These are phyloP conservation scores for Phyllotreta striolata DNA, from an alignment of 2,888 invertebrate species.

Conservation along the genomic window DNA sequence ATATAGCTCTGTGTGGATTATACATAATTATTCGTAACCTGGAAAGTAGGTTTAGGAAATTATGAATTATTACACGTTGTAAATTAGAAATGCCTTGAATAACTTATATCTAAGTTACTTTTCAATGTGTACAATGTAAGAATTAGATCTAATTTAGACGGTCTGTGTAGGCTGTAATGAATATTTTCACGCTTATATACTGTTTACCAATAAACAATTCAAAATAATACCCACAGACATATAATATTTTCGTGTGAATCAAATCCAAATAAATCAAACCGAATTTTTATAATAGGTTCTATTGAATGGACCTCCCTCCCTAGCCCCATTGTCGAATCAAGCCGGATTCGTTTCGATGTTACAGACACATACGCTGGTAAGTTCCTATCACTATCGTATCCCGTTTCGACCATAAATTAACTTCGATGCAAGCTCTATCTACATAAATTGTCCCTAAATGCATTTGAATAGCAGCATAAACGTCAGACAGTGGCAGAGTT, in stretches of 20 bases:
- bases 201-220: too few relatives aligned
- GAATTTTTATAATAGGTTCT: neutral
- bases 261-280: too few relatives aligned
- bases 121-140: too few relatives aligned
- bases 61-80: conserved; percentile 7
- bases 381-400: conserved; percentile 32
- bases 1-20: conserved; percentile 7
- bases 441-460: conserved; percentile 35
- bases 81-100: neutral
- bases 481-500: conserved; percentile 22
- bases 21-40: conserved; percentile 12
- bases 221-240: too few relatives aligned
- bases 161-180: too few relatives aligned
- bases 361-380: conserved; percentile 16
- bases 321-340: conserved; percentile 6
- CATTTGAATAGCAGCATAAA: conserved; percentile 32
- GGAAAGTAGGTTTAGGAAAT: conserved; percentile 15
- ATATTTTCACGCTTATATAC: too few relatives aligned
- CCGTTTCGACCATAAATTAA: conserved; percentile 33
- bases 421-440: conserved; percentile 31
- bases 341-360: conserved; percentile 7
- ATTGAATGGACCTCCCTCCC: conserved; percentile 3
- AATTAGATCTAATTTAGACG: too few relatives aligned
- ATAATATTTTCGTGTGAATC: too few relatives aligned
- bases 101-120: too few relatives aligned